phyloP scores from a whole-genome alignment of 1,140 invertebrate genomes.

The Frieseomelitta varia region DNA sequence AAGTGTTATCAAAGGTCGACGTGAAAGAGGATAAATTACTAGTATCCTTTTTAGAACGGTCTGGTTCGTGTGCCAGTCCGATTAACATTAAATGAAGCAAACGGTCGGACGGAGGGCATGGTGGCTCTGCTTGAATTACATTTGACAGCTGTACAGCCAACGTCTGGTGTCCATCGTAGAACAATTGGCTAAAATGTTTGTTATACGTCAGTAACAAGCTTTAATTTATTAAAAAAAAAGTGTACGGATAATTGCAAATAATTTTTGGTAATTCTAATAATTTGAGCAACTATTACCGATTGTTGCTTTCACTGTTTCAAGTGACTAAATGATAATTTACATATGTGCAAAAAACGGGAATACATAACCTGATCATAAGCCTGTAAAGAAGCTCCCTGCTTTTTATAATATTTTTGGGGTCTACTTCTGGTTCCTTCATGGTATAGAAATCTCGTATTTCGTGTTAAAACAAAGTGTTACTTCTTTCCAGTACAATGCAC shows the following conservation, averaged over 20 bases:
- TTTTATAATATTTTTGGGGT: conserved; percentile 90
- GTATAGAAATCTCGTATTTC: conserved; percentile 40
- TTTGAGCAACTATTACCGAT: background rate
- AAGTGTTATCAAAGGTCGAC: conserved; percentile 86
- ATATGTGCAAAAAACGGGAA: conserved; percentile 13
- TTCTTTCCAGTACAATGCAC: conserved; percentile 17
- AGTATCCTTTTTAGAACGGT: conserved; percentile 81
- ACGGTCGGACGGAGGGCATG: conserved; percentile 97
- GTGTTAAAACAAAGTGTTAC: conserved; percentile 61
- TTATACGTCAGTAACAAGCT: conserved; percentile 11
- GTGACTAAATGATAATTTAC: background rate
- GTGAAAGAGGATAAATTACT: conserved; percentile 85
- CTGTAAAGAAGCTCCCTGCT: conserved; percentile 91
- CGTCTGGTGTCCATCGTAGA: conserved; percentile 96
- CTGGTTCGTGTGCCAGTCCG: conserved; percentile 94
- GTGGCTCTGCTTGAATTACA: conserved; percentile 92
- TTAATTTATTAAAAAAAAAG: background rate
- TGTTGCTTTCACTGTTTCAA: background rate
- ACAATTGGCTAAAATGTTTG: conserved; percentile 89
- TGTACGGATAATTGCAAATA: background rate
- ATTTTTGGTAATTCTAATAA: background rate
- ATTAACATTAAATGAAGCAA: conserved; percentile 92
- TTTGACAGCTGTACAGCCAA: conserved; percentile 92
- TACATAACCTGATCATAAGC: conserved; percentile 91
- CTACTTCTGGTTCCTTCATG: conserved; percentile 85